Percentiles rank a stretch among this genome's conserved stretches.
Conservation (phyloP, 2,797 vertebrate genomes). For the Clarias platycephalus region DNA sequence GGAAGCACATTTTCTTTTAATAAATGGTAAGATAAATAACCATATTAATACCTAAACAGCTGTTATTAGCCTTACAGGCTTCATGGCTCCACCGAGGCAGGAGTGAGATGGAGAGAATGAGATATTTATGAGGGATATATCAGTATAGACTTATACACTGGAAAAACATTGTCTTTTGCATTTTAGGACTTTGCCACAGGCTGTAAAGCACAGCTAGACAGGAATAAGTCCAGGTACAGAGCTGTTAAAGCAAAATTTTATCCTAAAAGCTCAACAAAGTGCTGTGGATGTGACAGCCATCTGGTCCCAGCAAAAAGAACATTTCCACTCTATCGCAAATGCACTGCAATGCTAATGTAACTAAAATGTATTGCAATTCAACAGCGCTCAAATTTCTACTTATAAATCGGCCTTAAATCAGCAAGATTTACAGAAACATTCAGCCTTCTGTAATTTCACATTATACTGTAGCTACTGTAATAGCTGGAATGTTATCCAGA, state of each 20-base stretch:
- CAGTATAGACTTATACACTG: not conserved
- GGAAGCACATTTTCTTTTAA: conserved; percentile 33
- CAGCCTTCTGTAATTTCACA: not conserved
- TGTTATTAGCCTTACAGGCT: conserved; percentile 13
- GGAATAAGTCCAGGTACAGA: not conserved
- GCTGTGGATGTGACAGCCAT: not conserved
- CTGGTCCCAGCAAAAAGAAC: not conserved
- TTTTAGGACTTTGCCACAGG: not conserved
- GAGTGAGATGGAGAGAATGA: not conserved
- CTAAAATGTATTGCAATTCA: not conserved
- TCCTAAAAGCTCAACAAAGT: not conserved
- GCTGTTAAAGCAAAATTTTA: not conserved
- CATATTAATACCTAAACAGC: conserved; percentile 9
- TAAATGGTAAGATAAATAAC: conserved; percentile 22
- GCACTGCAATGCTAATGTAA: not conserved
- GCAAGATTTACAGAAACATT: not conserved
- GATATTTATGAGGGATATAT: conserved; percentile 1
- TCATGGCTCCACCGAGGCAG: not conserved
- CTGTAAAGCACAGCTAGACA: not conserved
- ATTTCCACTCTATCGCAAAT: not conserved
- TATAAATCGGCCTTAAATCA: not conserved
- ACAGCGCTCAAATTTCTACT: not conserved
- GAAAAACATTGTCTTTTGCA: not conserved
- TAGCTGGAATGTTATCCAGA: not conserved
- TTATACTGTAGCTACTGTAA: not conserved